A percentile compares a stretch with the other conserved stretches of the same genome.
phyloP scores from a whole-genome alignment of 2,113 vertebrate genomes.

The Sebastes fasciatus region DNA sequence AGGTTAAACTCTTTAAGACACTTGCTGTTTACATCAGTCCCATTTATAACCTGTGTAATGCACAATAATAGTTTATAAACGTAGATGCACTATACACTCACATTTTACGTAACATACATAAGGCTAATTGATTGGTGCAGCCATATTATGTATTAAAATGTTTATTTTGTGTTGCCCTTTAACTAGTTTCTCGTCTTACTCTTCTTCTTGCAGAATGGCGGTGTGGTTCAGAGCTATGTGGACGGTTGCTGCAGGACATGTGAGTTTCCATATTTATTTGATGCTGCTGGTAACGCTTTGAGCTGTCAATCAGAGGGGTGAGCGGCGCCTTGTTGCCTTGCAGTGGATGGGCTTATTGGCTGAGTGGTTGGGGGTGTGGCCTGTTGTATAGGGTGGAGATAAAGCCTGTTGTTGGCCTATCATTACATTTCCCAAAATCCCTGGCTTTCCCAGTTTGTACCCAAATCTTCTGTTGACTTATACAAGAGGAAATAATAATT shows the following conservation, averaged over 20 bases:
- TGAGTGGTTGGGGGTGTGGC: conserved; percentile 78
- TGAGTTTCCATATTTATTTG: conserved; percentile 86
- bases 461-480: conserved; percentile 26
- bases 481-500: not conserved
- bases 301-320: conserved; percentile 72
- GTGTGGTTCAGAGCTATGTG: conserved; percentile 91
- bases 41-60: not conserved
- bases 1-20: not conserved
- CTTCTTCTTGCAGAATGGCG: conserved; percentile 90
- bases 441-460: conserved; percentile 45
- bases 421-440: conserved; percentile 55
- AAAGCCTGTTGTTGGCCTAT: conserved; percentile 60
- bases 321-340: conserved; percentile 82
- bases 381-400: conserved; percentile 78
- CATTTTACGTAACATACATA: too few species aligned
- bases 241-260: conserved; percentile 98
- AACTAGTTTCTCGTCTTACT: conserved; percentile 2
- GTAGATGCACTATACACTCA: not conserved
- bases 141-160: not conserved
- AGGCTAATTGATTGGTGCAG: not conserved
- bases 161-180: not conserved
- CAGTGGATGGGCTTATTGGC: conserved; percentile 81
- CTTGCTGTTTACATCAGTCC: not conserved
- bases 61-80: not conserved
- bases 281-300: conserved; percentile 82